phyloP scores from a whole-genome alignment of 1,140 invertebrate species.

The Caerostris darwini region DNA sequence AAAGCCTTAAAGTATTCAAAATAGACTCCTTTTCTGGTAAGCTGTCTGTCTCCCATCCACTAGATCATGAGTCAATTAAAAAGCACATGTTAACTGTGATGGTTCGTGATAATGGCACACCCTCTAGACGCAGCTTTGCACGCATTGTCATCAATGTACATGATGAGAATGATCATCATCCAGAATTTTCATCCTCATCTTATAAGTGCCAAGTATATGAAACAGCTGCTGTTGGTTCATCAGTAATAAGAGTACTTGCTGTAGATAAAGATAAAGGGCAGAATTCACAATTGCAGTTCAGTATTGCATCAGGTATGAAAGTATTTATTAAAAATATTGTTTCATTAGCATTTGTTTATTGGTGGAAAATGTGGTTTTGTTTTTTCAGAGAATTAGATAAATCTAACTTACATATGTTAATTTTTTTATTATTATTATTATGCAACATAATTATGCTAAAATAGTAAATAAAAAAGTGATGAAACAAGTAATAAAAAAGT shows the following conservation, averaged over 20 bases:
- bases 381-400: no score
- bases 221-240: conserved; percentile 88
- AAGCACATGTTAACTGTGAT: conserved; percentile 94
- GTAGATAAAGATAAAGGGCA: conserved; percentile 91
- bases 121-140: conserved; percentile 91
- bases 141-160: conserved; percentile 90
- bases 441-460: no score
- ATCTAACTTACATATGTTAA: no score
- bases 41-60: conserved; percentile 86
- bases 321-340: not conserved
- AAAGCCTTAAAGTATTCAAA: conserved; percentile 89
- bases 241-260: conserved; percentile 88
- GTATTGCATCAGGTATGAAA: conserved; percentile 87
- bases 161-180: conserved; percentile 95
- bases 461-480: no score
- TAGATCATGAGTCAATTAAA: conserved; percentile 91
- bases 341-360: no score
- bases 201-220: conserved; percentile 90
- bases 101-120: conserved; percentile 94
- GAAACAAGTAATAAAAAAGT: no score
- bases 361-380: no score
- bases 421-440: no score
- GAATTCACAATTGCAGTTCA: conserved; percentile 90
- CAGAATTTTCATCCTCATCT: conserved; percentile 89
- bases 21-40: conserved; percentile 90